Evolutionary conservation across 2,888 invertebrate genomes (phyloP), one percentile per base, ranked within the genome.

Genomic region (Panzeria rudis): DNA sequence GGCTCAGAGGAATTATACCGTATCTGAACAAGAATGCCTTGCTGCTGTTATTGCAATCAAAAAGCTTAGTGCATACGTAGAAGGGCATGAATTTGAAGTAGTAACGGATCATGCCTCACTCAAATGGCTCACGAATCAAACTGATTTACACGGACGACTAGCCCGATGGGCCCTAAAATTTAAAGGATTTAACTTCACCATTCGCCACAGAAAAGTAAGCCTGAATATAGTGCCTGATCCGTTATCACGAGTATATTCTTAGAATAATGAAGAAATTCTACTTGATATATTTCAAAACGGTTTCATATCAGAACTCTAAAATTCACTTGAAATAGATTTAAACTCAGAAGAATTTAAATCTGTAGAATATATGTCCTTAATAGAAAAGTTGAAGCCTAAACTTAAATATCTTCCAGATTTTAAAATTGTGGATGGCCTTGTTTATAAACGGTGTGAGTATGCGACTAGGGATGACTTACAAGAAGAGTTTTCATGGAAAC

Each of bases 401-500:
- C 2, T 66, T 13, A 2, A 66, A 11, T 17, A 32, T 3, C 6
- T 66, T 0, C 66, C 66, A 3, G 32, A 66, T 50, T 17, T 66
- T 11, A 68, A 62, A 62, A 62, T 69, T 25, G 17, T 29, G 11
- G 76, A 13, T 29, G 15, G 76, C 4, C 44, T 56, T 54, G 35
- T 76, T 29, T 82, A 76, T 35, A 82, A 64, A n/a, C 41, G 71
- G 5, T 17, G 25, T 9, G 44, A 76, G 5, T 17, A 76, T 32
- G 52, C 69, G 0, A 15, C 61, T 8, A 56, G 62, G 11, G 54
- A 82, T 44, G 6, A 29, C 2, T 5, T 69, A 1, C 59, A 69
- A 5, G 69, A 81, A 23, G 23, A 59, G 35, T 6, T 41, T 11
- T 71, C 62, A 0, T 82, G 76, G 76, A 82, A 68, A 62, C 32